A percentile compares a stretch with the other conserved stretches of the same genome.
Conservation (phyloP, 2,888 invertebrate species). For the Plebejus argus region DNA sequence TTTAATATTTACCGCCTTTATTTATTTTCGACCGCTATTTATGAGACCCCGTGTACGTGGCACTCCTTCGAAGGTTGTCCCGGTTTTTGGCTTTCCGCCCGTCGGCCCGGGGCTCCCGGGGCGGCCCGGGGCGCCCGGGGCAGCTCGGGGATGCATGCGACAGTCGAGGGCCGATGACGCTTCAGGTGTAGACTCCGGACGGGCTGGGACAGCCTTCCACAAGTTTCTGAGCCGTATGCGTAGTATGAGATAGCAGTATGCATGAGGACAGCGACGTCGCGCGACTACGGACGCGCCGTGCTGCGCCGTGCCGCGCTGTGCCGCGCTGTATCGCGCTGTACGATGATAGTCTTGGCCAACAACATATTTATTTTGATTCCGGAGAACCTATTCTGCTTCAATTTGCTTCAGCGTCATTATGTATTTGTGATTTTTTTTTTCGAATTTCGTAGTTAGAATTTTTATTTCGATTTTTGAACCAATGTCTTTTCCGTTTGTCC, state of each 20-base stretch:
- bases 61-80: conserved; percentile 82
- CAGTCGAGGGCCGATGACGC: conserved; percentile 63
- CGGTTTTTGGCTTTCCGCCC: conserved; percentile 81
- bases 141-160: conserved; percentile 57
- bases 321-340: conserved; percentile 64
- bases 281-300: neutral
- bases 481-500: conserved; percentile 77
- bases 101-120: conserved; percentile 46
- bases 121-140: conserved; percentile 65
- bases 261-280: conserved; percentile 51
- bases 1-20: conserved; percentile 77
- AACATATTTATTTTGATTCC: conserved; percentile 77
- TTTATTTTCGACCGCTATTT: conserved; percentile 73
- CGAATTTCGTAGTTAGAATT: conserved; percentile 70
- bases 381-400: conserved; percentile 81
- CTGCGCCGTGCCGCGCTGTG: neutral
- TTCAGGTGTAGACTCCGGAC: conserved; percentile 60
- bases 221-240: conserved; percentile 48
- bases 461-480: conserved; percentile 73
- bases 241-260: conserved; percentile 56
- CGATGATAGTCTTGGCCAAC: conserved; percentile 78
- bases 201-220: conserved; percentile 78
- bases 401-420: conserved; percentile 78
- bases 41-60: conserved; percentile 68
- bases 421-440: conserved; percentile 70